Evolutionary conservation across 1,140 invertebrate genomes (phyloP).

Genomic region (Sinonovacula constricta): DNA sequence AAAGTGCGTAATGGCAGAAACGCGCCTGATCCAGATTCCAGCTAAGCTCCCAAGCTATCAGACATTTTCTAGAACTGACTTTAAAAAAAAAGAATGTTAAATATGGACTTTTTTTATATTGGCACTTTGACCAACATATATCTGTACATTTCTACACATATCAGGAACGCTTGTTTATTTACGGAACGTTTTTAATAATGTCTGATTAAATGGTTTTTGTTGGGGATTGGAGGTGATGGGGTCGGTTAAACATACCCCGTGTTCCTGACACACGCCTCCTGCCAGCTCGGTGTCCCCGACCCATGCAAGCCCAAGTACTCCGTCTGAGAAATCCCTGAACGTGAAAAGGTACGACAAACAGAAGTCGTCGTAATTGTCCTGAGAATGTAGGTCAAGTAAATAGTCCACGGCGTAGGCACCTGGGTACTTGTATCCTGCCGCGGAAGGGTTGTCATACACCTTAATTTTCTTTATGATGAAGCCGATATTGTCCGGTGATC

Average conservation of each 20-base stretch:
- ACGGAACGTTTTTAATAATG: no score
- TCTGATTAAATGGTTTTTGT: no score
- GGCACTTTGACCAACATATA: no score
- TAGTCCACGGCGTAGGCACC: constrained; percentile 97
- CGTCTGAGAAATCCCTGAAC: constrained; percentile 95
- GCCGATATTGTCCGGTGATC: constrained; percentile 93
- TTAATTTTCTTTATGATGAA: constrained; percentile 98
- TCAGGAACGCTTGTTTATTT: no score
- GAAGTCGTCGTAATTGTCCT: constrained; percentile 97
- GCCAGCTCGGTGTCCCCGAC: constrained; percentile 90
- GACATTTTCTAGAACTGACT: no score
- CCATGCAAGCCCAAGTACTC: constrained; percentile 98
- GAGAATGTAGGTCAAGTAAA: constrained; percentile 97
- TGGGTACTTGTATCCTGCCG: constrained; percentile 92
- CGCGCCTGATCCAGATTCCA: no score
- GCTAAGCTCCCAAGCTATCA: no score
- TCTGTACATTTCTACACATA: no score
- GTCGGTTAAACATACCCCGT: constrained; percentile 73
- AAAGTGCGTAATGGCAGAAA: no score
- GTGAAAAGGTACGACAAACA: constrained; percentile 99
- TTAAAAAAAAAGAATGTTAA: no score
- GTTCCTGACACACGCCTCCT: constrained; percentile 98
- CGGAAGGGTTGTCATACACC: constrained; percentile 91
- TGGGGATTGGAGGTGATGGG: no score
- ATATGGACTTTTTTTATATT: no score